Conservation (phyloP, 2,113 vertebrate genomes). For the Peromyscus leucopus region DNA sequence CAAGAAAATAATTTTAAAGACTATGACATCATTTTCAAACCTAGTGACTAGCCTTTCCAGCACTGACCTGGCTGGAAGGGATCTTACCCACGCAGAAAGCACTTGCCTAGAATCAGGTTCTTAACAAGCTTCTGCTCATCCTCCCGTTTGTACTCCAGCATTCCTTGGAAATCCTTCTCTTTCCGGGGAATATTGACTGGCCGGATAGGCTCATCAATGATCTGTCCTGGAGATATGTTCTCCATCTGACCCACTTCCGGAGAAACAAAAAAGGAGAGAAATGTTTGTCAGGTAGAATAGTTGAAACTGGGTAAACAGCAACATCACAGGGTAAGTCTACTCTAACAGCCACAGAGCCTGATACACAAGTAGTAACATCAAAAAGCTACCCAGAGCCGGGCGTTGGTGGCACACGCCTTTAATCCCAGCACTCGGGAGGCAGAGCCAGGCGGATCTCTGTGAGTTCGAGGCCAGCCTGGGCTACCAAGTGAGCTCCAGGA, state of each 20-base stretch:
- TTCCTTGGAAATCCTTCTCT: conserved; percentile 99
- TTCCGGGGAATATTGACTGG: conserved; percentile 98
- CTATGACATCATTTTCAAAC: background rate
- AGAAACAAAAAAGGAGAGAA: conserved; percentile 13
- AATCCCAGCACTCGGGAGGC: too few species aligned
- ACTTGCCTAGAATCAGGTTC: conserved; percentile 96
- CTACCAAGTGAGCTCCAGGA: too few species aligned
- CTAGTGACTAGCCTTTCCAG: background rate
- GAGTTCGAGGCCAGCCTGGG: too few species aligned
- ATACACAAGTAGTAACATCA: background rate
- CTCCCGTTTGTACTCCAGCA: conserved; percentile 99
- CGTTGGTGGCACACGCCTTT: too few species aligned
- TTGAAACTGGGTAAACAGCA: conserved; percentile 13
- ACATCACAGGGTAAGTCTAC: background rate
- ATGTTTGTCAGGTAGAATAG: conserved; percentile 25
- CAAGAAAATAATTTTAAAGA: background rate
- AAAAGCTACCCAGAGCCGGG: background rate
- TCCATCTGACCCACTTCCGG: conserved; percentile 89
- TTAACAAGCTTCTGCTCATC: conserved; percentile 98
- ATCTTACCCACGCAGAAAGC: conserved; percentile 37
- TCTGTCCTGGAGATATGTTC: conserved; percentile 97
- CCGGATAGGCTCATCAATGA: conserved; percentile 96
- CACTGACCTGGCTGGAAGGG: background rate
- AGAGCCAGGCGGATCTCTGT: too few species aligned
- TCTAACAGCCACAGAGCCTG: background rate